Evolutionary conservation across 1,140 invertebrate species (phyloP), one percentile per base, ranked within the genome.

Genomic region (Drosophila malerkotliana): DNA sequence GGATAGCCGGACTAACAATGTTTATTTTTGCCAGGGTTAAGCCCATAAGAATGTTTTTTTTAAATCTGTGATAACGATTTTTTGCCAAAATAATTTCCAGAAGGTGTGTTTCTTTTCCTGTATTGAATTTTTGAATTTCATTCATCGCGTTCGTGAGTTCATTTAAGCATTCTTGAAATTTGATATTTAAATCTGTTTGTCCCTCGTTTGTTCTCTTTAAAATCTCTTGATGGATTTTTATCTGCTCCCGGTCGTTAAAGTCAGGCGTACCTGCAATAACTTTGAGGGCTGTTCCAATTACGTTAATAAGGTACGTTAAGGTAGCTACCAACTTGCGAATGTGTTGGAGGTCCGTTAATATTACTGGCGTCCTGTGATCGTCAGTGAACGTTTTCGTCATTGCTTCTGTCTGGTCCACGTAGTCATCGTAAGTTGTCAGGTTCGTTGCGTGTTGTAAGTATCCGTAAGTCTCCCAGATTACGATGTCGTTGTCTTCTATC

Each of bases 191-290:
- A 21, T 21, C 21, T 21, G 2, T 21, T 21, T 72, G 67, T 34
- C 47, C 21, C n/a, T 63, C 51, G 24, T 45, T 28, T 53, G 53
- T 12, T 30, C 28, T 61, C 21, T 24, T 58, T 64, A 72, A n/a
- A 12, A 30, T 53, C 5, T 32, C 37, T 39, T 64, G 54, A 8
- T 48, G 28, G 8, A 57, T 53, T 39, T 72, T 58, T 32, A 71
- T 37, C 10, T 47, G 37, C 18, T 64, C 48, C 57, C 64, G 54
- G 18, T 18, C 18, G 18, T 1, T 18, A 18, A 18, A 1, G 18
- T 18, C 18, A 18, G 18, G 18, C 18, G 18, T 18, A 18, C 18
- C 18, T 18, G 18, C 18, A 18, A 18, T 18, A 18, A 18, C 55
- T 14, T 72, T 72, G 3, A 64, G 15, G 1, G 39, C 39, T 32